phyloP scores from a whole-genome alignment of 2,113 vertebrate genomes.

The Nansenia antarctica region DNA sequence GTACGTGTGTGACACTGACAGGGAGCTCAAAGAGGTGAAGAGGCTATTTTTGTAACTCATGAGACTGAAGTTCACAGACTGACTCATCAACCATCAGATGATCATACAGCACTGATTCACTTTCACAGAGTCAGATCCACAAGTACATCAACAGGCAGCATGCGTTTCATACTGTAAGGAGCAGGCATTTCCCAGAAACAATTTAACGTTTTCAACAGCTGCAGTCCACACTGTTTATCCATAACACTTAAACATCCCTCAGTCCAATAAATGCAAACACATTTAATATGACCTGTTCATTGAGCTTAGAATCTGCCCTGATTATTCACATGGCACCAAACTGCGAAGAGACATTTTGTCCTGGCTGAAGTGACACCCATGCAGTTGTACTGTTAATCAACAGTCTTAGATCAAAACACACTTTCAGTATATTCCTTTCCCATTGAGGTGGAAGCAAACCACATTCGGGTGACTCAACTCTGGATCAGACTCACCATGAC shows the following conservation, averaged over 20 bases:
- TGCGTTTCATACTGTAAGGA: no score
- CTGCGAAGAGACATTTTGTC: neutral
- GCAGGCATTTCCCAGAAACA: no score
- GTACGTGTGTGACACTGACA: neutral
- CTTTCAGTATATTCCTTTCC: neutral
- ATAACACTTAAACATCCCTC: no score
- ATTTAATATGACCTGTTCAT: neutral
- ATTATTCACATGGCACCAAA: no score
- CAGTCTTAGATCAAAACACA: neutral
- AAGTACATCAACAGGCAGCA: neutral
- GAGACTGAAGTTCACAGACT: constrained; percentile 10
- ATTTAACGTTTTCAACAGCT: no score
- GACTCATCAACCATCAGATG: constrained; percentile 23
- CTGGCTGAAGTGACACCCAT: neutral
- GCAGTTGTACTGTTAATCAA: neutral
- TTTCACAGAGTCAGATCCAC: neutral
- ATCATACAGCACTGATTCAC: neutral
- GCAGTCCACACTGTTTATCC: no score
- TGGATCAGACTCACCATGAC: constrained; percentile 80
- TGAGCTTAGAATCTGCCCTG: neutral
- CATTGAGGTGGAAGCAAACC: neutral
- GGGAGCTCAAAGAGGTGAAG: neutral
- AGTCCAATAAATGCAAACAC: no score
- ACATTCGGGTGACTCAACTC: neutral
- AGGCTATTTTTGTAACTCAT: constrained; percentile 44